Base-by-base conservation (phyloP, 2,888 invertebrate genomes). In the Mallateleia sp. region DNA sequence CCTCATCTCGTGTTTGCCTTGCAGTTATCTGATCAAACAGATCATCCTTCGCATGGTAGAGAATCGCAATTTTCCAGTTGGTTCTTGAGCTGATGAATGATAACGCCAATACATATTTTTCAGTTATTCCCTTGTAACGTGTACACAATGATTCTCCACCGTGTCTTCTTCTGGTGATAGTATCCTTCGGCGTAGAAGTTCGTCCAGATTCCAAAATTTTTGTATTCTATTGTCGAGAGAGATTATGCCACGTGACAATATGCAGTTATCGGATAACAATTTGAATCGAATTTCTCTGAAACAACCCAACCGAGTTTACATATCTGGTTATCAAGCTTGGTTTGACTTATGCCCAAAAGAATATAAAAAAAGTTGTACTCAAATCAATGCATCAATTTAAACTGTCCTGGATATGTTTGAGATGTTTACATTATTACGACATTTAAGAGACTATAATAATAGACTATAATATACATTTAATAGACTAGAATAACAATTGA, bases 221-320 rank as follows among this genome's bases (percentile, higher is more conserved):
- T 54, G 24, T 14, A 74, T 18, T 8, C n/a, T 20, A 25, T 50
- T 15, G 18, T 47, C 58, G 3, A 74, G 24, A 6, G 45, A 47
- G 28, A 14, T 45, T 28, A n/a, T 24, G 58, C 32, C 25, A 75
- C 6, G 28, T 50, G n/a, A 32, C 52, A 11, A 22, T 14, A 54
- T 24, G 24, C 24, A 14, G 22, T 54, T 24, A 3, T 2, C 14
- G 25, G 32, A 28, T 28, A 28, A 28, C 8, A 4, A 28, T 28
- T 8, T 8, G n/a, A 52, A 24, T 54, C 24, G 4, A 52, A 20
- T 45, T 52, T 14, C 24, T 78, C 72, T 18, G 83, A 28, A 8
- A 83, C 42, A n/a, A 89, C 50, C 88, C 88, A 87, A 3, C 88
- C 86, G 0, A 88, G 32, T 11, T 62, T n/a, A n/a, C 66, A 22